These are phyloP conservation scores for Myanophis thanlyinensis DNA, from an alignment of 2,113 vertebrate species.

Conservation along the genomic window DNA sequence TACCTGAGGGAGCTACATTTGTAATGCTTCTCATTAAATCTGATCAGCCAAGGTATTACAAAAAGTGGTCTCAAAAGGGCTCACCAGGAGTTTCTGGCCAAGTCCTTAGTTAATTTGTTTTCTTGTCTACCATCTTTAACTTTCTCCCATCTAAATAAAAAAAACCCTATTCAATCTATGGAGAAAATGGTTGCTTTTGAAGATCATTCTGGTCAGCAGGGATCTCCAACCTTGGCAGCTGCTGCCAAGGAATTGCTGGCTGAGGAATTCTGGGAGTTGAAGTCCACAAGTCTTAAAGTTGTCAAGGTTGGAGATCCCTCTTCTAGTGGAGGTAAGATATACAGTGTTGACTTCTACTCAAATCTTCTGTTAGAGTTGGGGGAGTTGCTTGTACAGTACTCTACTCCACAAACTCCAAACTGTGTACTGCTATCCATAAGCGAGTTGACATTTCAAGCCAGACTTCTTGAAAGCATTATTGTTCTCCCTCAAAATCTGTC, in stretches of 20 bases:
- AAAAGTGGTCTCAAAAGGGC: neutral
- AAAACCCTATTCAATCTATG: neutral
- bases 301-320: too few species aligned
- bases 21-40: neutral
- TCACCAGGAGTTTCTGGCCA: neutral
- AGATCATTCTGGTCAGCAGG: neutral
- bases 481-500: neutral
- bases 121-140: neutral
- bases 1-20: neutral
- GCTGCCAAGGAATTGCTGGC: too few species aligned
- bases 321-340: neutral
- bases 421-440: neutral
- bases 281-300: too few species aligned
- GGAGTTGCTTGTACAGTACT: neutral
- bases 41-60: neutral
- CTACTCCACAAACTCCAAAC: neutral
- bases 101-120: neutral
- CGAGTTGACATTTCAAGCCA: neutral
- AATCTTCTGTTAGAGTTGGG: neutral
- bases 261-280: too few species aligned
- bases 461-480: neutral
- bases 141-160: neutral
- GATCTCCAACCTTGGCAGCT: too few species aligned
- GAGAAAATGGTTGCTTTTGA: neutral
- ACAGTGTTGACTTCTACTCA: neutral